Conservation (phyloP, 2,797 vertebrate genomes). For the Arrhamphus sclerolepis region DNA sequence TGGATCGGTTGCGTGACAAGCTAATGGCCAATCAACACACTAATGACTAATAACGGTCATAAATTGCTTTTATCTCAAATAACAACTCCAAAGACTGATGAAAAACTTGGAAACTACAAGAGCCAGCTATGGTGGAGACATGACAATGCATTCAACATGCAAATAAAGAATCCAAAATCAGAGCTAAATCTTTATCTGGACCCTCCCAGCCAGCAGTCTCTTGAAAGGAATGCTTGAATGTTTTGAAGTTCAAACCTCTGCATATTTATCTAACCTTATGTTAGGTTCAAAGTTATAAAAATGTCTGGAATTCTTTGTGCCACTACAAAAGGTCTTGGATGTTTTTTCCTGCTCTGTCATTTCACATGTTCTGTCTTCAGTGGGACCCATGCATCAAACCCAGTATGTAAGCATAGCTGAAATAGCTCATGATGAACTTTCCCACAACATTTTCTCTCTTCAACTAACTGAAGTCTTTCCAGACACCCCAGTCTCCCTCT, state of each 20-base stretch:
- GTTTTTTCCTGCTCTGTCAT: conserved; percentile 77
- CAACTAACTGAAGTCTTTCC: conserved; percentile 64
- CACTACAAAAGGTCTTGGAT: conserved; percentile 75
- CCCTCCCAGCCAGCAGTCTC: conserved; percentile 42
- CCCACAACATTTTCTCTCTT: conserved; percentile 78
- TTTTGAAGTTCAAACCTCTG: conserved; percentile 71
- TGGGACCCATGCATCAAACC: conserved; percentile 65
- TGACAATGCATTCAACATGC: conserved; percentile 18
- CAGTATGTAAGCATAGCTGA: conserved; percentile 74
- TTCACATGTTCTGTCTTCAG: conserved; percentile 69
- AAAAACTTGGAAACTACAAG: not conserved
- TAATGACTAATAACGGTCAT: too few species aligned
- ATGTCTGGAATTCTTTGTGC: conserved; percentile 76
- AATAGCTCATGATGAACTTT: conserved; percentile 83
- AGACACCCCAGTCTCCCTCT: conserved; percentile 45
- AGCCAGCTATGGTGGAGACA: not conserved
- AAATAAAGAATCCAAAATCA: conserved; percentile 42
- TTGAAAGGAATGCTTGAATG: conserved; percentile 43
- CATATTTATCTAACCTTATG: conserved; percentile 75
- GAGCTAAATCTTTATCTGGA: conserved; percentile 38
- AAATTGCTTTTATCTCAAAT: not conserved
- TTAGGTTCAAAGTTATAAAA: conserved; percentile 69
- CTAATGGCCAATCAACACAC: too few species aligned
- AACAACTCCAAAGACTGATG: not conserved
- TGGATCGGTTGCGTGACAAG: too few species aligned